phyloP scores from a whole-genome alignment of 2,888 invertebrate species.

The Sphaeridia pumilis region DNA sequence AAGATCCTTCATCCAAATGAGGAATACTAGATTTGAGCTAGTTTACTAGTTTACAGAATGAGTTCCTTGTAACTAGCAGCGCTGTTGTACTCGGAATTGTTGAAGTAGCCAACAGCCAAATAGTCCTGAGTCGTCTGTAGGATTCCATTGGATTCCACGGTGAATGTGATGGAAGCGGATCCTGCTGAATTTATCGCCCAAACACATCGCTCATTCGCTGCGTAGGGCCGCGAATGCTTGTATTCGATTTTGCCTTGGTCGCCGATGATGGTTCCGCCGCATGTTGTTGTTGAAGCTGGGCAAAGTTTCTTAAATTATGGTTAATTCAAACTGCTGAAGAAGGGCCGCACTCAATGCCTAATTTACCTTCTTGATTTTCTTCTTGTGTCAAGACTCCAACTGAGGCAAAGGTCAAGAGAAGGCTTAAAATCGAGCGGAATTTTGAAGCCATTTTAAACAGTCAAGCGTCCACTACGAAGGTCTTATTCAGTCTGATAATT shows the following conservation, averaged over 20 bases:
- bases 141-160: conserved; percentile 1
- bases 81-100: not conserved
- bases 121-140: not conserved
- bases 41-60: not conserved
- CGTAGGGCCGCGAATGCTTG: not conserved
- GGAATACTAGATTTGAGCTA: not conserved
- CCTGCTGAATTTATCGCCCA: not conserved
- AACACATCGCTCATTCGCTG: not conserved
- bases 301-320: too few relatives aligned
- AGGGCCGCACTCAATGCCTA: too few relatives aligned
- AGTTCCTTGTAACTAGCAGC: not conserved
- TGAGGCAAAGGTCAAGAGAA: too few relatives aligned
- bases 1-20: not conserved
- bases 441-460: too few relatives aligned
- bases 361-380: too few relatives aligned
- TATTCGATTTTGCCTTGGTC: not conserved
- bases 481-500: too few relatives aligned
- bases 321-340: too few relatives aligned
- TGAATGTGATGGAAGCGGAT: not conserved
- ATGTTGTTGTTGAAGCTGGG: not conserved
- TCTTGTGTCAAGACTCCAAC: too few relatives aligned
- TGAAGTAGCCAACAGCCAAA: not conserved
- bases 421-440: too few relatives aligned
- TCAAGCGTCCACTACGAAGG: too few relatives aligned
- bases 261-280: not conserved